Conservation (phyloP, 2,797 vertebrate genomes). For the Anguilla megastoma region DNA sequence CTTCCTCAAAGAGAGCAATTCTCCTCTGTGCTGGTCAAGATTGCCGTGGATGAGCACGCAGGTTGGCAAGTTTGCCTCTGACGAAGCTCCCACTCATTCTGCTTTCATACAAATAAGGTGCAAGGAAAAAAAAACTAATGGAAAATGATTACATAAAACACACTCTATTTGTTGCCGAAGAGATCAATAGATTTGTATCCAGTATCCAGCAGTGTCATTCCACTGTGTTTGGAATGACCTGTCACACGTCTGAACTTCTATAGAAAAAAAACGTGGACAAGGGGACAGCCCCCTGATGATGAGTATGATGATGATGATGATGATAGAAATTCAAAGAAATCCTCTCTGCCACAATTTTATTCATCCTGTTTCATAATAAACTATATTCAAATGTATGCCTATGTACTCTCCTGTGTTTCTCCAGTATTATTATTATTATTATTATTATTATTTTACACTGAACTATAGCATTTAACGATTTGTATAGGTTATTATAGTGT, state of each 20-base stretch:
- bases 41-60: not conserved
- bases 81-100: not conserved
- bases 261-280: conserved; percentile 29
- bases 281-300: not conserved
- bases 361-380: too few species aligned
- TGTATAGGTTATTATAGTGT: not conserved
- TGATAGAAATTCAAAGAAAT: not conserved
- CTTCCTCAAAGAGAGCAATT: not conserved
- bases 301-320: not conserved
- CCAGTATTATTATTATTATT: too few species aligned
- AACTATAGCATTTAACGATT: not conserved
- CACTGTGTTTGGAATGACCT: conserved; percentile 44
- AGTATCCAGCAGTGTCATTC: conserved; percentile 37
- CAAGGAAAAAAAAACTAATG: not conserved
- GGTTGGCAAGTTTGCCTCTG: not conserved
- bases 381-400: too few species aligned
- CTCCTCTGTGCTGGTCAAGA: not conserved
- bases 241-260: conserved; percentile 39
- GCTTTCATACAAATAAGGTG: not conserved
- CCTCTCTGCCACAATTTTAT: too few species aligned
- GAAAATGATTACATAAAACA: conserved; percentile 28
- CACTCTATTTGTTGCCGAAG: conserved; percentile 7
- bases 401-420: too few species aligned
- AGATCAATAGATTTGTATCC: conserved; percentile 41
- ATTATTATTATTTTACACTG: not conserved